phyloP scores from a whole-genome alignment of 1,140 invertebrate species.

The Harpegnathos saltator region DNA sequence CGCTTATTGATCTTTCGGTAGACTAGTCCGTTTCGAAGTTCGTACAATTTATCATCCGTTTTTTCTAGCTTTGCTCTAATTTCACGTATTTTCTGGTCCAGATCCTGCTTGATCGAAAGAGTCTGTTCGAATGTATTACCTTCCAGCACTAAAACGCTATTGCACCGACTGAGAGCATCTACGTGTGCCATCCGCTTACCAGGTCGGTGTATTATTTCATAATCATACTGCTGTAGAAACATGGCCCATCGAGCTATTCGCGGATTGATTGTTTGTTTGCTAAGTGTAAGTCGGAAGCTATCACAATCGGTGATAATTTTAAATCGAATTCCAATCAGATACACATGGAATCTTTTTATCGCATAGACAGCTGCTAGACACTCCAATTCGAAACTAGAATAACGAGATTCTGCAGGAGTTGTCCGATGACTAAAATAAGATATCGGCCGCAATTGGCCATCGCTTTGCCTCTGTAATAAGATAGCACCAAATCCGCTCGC shows the following conservation, averaged over 20 bases:
- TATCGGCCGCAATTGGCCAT: background rate
- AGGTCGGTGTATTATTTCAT: slow-evolving; percentile 75
- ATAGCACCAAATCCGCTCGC: slow-evolving; percentile 3
- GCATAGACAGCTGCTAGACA: background rate
- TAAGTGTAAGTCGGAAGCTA: slow-evolving; percentile 73
- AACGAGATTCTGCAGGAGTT: background rate
- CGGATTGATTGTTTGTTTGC: slow-evolving; percentile 75
- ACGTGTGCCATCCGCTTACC: slow-evolving; percentile 77
- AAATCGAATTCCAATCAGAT: background rate
- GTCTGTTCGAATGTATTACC: background rate
- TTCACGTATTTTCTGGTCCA: background rate
- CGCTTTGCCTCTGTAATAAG: background rate
- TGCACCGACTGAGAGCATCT: slow-evolving; percentile 74
- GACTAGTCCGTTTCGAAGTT: slow-evolving; percentile 17
- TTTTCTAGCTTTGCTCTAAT: slow-evolving; percentile 1
- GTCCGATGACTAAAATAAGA: background rate
- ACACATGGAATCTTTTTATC: background rate
- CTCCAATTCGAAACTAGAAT: background rate
- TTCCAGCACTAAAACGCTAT: background rate
- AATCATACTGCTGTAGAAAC: slow-evolving; percentile 77
- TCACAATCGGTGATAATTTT: slow-evolving; percentile 60
- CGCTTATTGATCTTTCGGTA: background rate
- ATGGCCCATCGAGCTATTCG: slow-evolving; percentile 79
- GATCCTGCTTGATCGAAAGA: background rate
- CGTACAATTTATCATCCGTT: slow-evolving; percentile 11